Percentiles rank a stretch among this genome's conserved stretches.
phyloP scores from a whole-genome alignment of 2,113 vertebrate genomes.

The Silurus asotus region DNA sequence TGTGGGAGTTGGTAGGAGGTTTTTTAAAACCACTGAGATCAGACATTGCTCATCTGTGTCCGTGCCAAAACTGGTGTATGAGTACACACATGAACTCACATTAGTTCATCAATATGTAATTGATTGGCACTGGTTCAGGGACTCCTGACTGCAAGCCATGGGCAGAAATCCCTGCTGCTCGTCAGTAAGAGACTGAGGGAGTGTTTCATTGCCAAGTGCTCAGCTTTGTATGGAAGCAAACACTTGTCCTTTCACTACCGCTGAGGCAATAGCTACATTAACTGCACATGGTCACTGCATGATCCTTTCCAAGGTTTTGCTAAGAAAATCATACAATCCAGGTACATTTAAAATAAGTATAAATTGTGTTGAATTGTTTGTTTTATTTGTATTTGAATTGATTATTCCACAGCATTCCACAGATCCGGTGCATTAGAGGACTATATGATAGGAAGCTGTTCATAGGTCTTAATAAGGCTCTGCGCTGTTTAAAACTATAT shows the following conservation, averaged over 20 bases:
- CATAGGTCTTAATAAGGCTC: background rate
- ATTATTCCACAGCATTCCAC: background rate
- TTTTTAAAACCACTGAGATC: conserved; percentile 31
- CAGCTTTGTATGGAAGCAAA: conserved; percentile 25
- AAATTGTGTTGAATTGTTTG: background rate
- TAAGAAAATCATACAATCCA: background rate
- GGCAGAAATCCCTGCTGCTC: conserved; percentile 54
- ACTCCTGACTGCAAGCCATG: conserved; percentile 51
- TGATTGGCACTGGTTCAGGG: conserved; percentile 61
- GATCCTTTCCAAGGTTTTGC: background rate
- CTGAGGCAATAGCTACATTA: conserved; percentile 19
- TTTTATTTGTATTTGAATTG: background rate
- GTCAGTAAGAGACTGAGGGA: conserved; percentile 26
- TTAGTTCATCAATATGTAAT: conserved; percentile 64
- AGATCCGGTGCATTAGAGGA: background rate
- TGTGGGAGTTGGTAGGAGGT: conserved; percentile 33
- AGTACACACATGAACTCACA: conserved; percentile 60
- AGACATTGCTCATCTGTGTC: conserved; percentile 39
- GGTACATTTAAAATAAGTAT: background rate
- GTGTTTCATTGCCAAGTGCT: conserved; percentile 29
- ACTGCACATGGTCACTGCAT: conserved; percentile 2
- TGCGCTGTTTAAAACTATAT: background rate
- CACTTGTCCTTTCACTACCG: conserved; percentile 30
- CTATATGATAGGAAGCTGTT: background rate
- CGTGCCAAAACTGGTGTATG: conserved; percentile 59